Evolutionary conservation across 2,113 vertebrate species (phyloP).

Genomic region (Takifugu flavidus): DNA sequence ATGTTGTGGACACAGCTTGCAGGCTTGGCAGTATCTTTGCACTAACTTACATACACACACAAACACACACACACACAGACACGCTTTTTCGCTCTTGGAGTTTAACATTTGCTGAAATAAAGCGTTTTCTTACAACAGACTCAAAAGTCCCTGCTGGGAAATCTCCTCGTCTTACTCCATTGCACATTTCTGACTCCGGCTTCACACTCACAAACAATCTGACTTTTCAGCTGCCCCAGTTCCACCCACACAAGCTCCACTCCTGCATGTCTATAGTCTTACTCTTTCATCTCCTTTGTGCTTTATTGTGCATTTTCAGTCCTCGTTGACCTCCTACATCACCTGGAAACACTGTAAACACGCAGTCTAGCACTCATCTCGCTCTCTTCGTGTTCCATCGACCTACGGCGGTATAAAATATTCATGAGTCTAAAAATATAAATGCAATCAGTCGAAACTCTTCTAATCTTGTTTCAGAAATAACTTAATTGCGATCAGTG

Average conservation of each 20-base stretch:
- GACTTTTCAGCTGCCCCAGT: background rate
- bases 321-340: too few relatives aligned
- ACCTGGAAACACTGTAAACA: too few relatives aligned
- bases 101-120: slow-evolving; percentile 24
- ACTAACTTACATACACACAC: slow-evolving; percentile 5
- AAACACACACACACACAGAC: background rate
- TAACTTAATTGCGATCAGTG: background rate
- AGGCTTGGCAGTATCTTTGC: slow-evolving; percentile 1
- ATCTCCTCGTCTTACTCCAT: background rate
- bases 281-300: too few relatives aligned
- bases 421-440: too few relatives aligned
- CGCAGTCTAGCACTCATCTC: too few relatives aligned
- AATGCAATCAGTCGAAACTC: background rate
- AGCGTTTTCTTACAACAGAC: background rate
- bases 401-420: too few relatives aligned
- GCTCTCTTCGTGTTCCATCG: too few relatives aligned
- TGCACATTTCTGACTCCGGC: background rate
- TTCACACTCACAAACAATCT: background rate
- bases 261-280: too few relatives aligned
- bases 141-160: slow-evolving; percentile 3
- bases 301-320: too few relatives aligned
- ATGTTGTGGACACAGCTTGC: too few relatives aligned
- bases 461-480: slow-evolving; percentile 3
- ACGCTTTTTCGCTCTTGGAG: slow-evolving; percentile 20
- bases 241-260: too few relatives aligned